Percentiles rank a stretch among this genome's conserved stretches.
Evolutionary conservation across 2,113 vertebrate genomes (phyloP).

Genomic region (Chaetodon trifascialis): DNA sequence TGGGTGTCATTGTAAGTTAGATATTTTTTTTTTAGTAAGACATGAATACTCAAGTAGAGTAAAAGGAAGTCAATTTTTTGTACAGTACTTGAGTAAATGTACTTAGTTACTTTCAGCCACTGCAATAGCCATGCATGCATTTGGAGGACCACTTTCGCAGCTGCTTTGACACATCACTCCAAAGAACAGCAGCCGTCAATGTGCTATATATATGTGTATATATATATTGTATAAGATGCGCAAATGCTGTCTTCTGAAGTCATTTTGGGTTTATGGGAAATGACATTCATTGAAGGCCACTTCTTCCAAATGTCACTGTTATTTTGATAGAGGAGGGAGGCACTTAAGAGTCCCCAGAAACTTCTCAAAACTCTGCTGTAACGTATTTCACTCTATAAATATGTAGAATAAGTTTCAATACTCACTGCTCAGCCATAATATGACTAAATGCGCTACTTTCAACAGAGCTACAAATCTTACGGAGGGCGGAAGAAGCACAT

Average conservation of each 20-base stretch:
- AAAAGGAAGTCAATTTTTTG: no score
- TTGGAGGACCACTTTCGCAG: no score
- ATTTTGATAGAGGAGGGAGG: no score
- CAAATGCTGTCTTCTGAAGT: background rate
- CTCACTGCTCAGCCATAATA: background rate
- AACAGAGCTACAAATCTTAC: background rate
- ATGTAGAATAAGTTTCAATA: background rate
- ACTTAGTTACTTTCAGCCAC: no score
- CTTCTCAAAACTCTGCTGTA: background rate
- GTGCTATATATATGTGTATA: no score
- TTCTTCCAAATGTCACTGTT: background rate
- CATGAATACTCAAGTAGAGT: no score
- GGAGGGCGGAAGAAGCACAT: background rate
- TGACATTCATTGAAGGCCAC: background rate
- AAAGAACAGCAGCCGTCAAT: no score
- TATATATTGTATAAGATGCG: background rate
- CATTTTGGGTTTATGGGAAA: background rate
- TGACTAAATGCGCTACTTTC: background rate
- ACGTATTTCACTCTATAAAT: background rate
- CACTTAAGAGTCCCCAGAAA: background rate
- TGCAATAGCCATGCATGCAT: no score
- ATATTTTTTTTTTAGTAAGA: no score
- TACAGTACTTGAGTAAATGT: no score
- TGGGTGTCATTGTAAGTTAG: no score
- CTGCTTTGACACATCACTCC: no score